phyloP scores from a whole-genome alignment of 2,888 invertebrate genomes.

The Penaeus monodon region DNA sequence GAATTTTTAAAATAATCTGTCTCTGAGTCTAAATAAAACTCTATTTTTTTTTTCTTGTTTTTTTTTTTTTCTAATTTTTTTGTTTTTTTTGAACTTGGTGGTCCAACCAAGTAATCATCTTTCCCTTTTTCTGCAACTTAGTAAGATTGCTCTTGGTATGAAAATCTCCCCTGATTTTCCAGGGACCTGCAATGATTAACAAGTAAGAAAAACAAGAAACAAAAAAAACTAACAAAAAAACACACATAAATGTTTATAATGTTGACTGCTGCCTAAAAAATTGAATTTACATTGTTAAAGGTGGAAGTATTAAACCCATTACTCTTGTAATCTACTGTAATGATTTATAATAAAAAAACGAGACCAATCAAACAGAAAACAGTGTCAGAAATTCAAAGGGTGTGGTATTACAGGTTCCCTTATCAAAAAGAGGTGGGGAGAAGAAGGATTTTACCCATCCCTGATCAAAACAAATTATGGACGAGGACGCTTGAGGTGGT shows the following conservation, averaged over 20 bases:
- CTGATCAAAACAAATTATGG: conserved; percentile 60
- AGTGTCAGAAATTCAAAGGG: conserved; percentile 38
- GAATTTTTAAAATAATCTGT: no score
- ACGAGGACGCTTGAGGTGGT: conserved; percentile 53
- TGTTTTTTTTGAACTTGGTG: no score
- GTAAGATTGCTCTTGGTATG: conserved; percentile 50
- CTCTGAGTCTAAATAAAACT: no score
- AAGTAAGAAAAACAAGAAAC: conserved; percentile 21
- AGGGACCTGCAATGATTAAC: conserved; percentile 51
- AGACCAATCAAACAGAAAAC: conserved; percentile 52
- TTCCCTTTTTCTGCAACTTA: conserved; percentile 27
- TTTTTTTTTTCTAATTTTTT: no score
- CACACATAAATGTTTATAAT: conserved; percentile 43
- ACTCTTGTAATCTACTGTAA: conserved; percentile 57
- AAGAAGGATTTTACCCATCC: conserved; percentile 59
- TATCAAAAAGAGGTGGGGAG: conserved; percentile 53
- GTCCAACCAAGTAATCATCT: no score
- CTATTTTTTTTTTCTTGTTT: no score
- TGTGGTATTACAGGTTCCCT: conserved; percentile 55
- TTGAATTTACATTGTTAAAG: conserved; percentile 45
- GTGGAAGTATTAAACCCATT: conserved; percentile 55
- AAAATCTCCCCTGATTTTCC: conserved; percentile 53
- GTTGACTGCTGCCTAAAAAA: conserved; percentile 49
- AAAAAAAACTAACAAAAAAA: conserved; percentile 10
- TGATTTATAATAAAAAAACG: conserved; percentile 46